Evolutionary conservation across 2,113 vertebrate species (phyloP), one percentile per base, ranked within the genome.

Genomic region (Poeciliopsis prolifica): DNA sequence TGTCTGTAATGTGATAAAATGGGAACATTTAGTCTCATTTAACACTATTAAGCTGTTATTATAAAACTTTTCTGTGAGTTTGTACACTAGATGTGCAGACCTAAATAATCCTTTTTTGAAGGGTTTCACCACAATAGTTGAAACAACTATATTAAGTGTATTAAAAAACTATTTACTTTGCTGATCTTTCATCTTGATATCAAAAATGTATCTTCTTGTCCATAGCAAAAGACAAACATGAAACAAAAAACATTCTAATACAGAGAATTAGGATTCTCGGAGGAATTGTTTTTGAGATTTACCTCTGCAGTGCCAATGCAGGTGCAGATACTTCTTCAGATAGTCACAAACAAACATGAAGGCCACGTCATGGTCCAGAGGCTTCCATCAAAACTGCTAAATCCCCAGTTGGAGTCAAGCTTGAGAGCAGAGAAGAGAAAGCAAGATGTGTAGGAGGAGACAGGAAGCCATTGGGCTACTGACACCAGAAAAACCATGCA

Each of bases 401-500:
- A 86, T 88, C 87, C 87, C 90, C 81, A 33, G 79, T 74, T 88
- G 76, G 77, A 64, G 70, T 33, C 37, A 29, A 65, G 48, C 68
- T n/a, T 58, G 19, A 72, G 63, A 69, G 58, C 42, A 61, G 68
- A 72, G 79, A 71, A 74, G 69, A 72, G 65, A 64, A 72, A 5
- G 72, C 60, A 63, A 64, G 54, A 80, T 64, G 80, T 51, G 44
- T 74, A 72, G 65, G 29, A 68, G 62, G 42, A 35, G 64, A 71
- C 64, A 65, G 69, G 35, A 71, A 77, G 69, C 33, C 77, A 80
- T 70, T 42, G 58, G 83, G 68, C 74, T 71, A 81, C 65, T 75
- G 78, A 85, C 81, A 81, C 42, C 61, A 72, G 81, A 80, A 86
- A 85, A 76, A 85, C 85, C 87, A 89, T 87, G 82, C 91, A 91